Base-by-base conservation (phyloP, 1,140 invertebrate species). In the Campoletis sonorensis region DNA sequence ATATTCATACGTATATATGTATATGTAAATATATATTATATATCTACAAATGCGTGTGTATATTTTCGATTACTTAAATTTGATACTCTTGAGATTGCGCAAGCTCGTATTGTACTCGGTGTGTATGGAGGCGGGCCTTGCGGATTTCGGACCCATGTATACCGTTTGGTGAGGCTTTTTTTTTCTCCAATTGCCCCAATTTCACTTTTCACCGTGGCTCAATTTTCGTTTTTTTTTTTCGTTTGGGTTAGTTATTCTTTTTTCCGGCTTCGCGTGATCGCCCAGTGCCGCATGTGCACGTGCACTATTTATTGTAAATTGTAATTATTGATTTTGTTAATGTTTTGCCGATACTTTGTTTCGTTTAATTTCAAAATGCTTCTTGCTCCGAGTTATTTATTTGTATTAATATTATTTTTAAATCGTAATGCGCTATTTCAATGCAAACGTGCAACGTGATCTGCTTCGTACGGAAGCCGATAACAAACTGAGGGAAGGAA, bases 71-170 rank as follows among this genome's bases (percentile, higher is more conserved):
- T 91, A 91, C 86, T 91, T 92, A 77, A 90, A 90, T 51, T 87
- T 87, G 79, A 88, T 86, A 77, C 85, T 89, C 81, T 89, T 90
- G 73, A 90, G 87, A 83, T 89, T 89, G 77, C 85, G 89, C 27
- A 89, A 79, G 81, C 83, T 86, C 58, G 86, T 86, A 45, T 86
- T 87, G 84, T 88, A 85, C 61, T 90, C 87, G 73, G 79, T 87
- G 84, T 87, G 88, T 75, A 88, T 86, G 76, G 85, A 83, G 33
- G 83, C 83, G 37, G 86, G 85, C 64, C 85, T 82, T 61, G 81
- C 82, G 70, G 84, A 86, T 88, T 89, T 88, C 84, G 88, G 86
- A 89, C 89, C 90, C 91, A 92, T 91, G 88, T 90, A 89, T 89
- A 84, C 86, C 82, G 81, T 80, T 85, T 67, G 83, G 61, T 58